A percentile compares a stretch with the other conserved stretches of the same genome.
phyloP scores from a whole-genome alignment of 2,797 vertebrate species.

The Hypotaenidia philippensis region DNA sequence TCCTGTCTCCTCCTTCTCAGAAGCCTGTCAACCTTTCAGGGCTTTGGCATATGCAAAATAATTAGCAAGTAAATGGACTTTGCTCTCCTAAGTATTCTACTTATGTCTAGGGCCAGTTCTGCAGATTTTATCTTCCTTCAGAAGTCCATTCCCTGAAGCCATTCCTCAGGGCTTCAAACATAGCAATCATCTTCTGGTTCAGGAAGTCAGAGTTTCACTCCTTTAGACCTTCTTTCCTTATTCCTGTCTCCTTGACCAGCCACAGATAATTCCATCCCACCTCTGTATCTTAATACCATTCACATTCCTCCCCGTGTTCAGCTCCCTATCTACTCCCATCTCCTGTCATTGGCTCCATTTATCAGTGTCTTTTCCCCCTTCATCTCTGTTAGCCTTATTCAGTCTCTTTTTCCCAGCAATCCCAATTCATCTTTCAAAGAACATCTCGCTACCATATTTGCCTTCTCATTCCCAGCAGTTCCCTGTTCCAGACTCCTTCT shows the following conservation, averaged over 20 bases:
- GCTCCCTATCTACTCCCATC: neutral
- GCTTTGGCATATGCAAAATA: neutral
- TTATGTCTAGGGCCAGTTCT: neutral
- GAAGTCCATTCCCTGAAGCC: neutral
- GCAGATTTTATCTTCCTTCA: neutral
- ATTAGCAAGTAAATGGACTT: neutral
- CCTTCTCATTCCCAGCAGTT: neutral
- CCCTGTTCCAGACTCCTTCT: neutral
- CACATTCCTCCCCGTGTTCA: neutral
- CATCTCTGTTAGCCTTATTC: neutral
- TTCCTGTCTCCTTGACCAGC: neutral
- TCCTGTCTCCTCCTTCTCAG: neutral
- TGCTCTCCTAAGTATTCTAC: neutral
- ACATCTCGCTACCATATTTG: neutral
- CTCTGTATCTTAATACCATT: neutral
- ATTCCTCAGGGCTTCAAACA: neutral
- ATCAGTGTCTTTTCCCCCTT: neutral
- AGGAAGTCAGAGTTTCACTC: neutral
- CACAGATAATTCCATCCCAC: neutral
- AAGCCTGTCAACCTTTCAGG: neutral
- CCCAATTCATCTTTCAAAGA: neutral
- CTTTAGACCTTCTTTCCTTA: neutral
- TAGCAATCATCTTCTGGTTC: neutral
- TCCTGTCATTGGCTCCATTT: neutral
- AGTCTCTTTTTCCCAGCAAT: neutral